These are phyloP conservation scores for Xanthia icteritia DNA, from an alignment of 2,888 invertebrate genomes.

Conservation along the genomic window DNA sequence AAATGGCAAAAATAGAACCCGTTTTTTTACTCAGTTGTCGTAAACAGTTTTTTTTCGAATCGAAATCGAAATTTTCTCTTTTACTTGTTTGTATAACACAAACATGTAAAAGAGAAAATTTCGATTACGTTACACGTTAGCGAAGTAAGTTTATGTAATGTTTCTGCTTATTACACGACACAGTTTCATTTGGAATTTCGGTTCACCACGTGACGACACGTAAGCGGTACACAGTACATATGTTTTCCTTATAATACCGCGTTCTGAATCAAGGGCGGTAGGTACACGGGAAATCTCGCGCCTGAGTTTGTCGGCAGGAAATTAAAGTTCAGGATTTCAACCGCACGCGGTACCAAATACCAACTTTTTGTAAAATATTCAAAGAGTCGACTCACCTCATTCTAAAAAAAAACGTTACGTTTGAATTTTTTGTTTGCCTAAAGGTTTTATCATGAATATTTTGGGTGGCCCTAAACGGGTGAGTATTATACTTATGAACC, in stretches of 20 bases:
- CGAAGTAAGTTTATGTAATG: not conserved
- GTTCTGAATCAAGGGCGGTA: constrained; percentile 25
- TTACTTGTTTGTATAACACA: not conserved
- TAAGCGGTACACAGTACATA: constrained; percentile 20
- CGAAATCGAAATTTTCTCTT: too few species aligned
- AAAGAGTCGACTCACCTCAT: constrained; percentile 30
- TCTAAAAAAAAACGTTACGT: constrained; percentile 22
- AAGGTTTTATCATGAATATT: constrained; percentile 30
- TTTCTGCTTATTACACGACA: constrained; percentile 17
- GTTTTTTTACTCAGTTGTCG: not conserved
- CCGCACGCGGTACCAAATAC: constrained; percentile 53
- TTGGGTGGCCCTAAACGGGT: not conserved
- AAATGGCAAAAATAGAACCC: not conserved
- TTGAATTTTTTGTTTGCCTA: constrained; percentile 12
- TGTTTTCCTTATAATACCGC: constrained; percentile 27
- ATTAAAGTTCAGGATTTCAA: constrained; percentile 73
- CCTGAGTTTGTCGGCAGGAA: constrained; percentile 70
- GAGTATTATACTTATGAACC: constrained; percentile 4
- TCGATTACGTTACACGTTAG: not conserved
- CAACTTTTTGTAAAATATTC: constrained; percentile 60
- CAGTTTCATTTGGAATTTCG: constrained; percentile 42
- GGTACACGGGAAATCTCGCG: constrained; percentile 57
- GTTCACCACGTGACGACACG: constrained; percentile 19
- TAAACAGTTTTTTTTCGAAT: constrained; percentile 1
- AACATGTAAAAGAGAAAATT: not conserved